Base-by-base conservation (phyloP, 2,797 vertebrate genomes). In the Todus mexicanus region DNA sequence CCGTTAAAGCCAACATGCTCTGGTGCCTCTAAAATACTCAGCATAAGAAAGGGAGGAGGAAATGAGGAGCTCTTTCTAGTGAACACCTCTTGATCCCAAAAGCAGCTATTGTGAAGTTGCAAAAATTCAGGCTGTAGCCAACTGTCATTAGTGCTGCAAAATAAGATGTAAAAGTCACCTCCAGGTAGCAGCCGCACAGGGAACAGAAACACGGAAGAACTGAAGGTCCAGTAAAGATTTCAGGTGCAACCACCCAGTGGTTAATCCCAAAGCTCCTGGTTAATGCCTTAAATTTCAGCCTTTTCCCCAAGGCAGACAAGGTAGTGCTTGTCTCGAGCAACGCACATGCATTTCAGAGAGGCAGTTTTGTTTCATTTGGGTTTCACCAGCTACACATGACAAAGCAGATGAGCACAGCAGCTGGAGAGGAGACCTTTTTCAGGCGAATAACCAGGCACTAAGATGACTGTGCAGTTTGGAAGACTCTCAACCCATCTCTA, bases 401-500 rank as follows among this genome's bases (percentile, higher is more conserved):
- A 15, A 13, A 71, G 42, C 23, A 63, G 60, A 35, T 13, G 54
- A 71, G 63, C 42, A 76, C 37, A 71, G 25, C 0, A 1, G 31
- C 27, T 73, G 68, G 33, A 48, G 48, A n/a, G 31, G 37, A 53
- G 56, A 35, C 8, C 33, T 29, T 80, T 42, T 35, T 15, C 31
- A 71, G 35, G 33, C 19, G 68, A 75, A 53, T 25, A 80, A 74
- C 16, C 70, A 71, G 76, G 70, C 74, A 50, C 20, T 43, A 33
- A 31, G 20, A 25, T 29, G 17, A 33, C 27, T 23, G 8, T 14
- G 66, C 31, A 27, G 54, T 53, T 92, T 69, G 64, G 38, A 77
- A 73, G 53, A 70, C 3, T 5, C 25, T 56, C 10, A 4, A 0
- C 19, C 0, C 0, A 27, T 25, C 42, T 50, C 43, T 59, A 31